Percentiles rank a stretch among this genome's conserved stretches.
These are phyloP conservation scores for Cottoperca gobio DNA, from an alignment of 2,797 vertebrate genomes.

Conservation along the genomic window DNA sequence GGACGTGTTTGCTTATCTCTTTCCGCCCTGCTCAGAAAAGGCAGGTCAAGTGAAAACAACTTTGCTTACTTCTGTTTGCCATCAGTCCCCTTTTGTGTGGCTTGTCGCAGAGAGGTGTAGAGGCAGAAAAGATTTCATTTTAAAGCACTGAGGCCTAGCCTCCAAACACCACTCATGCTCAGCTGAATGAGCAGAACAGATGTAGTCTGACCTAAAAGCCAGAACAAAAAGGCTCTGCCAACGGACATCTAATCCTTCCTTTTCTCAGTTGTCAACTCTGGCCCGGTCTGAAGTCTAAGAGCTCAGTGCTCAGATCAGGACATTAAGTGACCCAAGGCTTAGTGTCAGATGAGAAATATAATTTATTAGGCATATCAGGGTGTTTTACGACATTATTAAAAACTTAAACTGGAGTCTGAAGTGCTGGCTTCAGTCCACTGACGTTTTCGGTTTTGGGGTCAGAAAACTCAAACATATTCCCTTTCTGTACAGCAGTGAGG, in stretches of 20 bases:
- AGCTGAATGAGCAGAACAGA: slow-evolving; percentile 48
- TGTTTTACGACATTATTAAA: slow-evolving; percentile 4
- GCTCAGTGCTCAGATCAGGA: background rate
- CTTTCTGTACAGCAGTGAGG: background rate
- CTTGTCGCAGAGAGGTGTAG: background rate
- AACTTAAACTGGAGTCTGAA: background rate
- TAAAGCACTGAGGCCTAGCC: slow-evolving; percentile 22
- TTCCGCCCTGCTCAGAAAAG: slow-evolving; percentile 18
- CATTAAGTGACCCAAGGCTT: background rate
- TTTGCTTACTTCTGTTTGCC: slow-evolving; percentile 13
- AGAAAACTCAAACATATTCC: background rate
- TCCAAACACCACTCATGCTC: slow-evolving; percentile 27
- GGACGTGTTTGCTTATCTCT: slow-evolving; percentile 18
- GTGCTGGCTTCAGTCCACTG: background rate
- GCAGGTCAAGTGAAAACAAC: slow-evolving; percentile 38
- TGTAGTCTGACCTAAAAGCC: slow-evolving; percentile 24
- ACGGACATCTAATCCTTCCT: slow-evolving; percentile 15
- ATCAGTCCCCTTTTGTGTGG: slow-evolving; percentile 11
- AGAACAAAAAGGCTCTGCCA: slow-evolving; percentile 7
- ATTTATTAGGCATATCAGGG: background rate
- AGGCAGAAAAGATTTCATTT: slow-evolving; percentile 40
- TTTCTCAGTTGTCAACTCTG: background rate
- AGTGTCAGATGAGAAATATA: background rate
- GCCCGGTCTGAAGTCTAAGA: background rate
- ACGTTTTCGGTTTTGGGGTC: background rate